Percentiles rank a stretch among this genome's conserved stretches.
Evolutionary conservation across 2,888 invertebrate species (phyloP).

Genomic region (Fragum fragum): DNA sequence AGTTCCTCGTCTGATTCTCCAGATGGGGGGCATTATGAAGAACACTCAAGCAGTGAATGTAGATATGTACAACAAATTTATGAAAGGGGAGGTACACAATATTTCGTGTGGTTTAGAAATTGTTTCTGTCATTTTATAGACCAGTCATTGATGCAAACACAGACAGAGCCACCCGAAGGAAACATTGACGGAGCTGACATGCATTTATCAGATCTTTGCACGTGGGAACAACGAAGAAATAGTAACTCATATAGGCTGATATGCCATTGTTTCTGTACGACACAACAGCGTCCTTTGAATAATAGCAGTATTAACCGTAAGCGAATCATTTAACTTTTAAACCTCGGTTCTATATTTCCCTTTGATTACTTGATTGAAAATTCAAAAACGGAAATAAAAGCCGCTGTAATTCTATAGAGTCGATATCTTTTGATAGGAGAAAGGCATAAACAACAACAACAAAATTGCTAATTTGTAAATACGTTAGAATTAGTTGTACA

Average conservation of each 20-base stretch:
- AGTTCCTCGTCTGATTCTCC: background rate
- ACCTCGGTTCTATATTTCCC: too few relatives aligned
- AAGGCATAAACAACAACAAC: too few relatives aligned
- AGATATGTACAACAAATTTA: background rate
- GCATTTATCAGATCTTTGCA: background rate
- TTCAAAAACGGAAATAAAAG: too few relatives aligned
- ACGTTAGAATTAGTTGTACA: too few relatives aligned
- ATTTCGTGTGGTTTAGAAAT: background rate
- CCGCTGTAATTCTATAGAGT: too few relatives aligned
- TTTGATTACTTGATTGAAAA: too few relatives aligned
- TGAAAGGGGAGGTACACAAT: background rate
- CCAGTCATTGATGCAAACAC: background rate
- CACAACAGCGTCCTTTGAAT: background rate
- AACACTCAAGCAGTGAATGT: background rate
- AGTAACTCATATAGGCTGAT: background rate
- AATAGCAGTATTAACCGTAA: background rate
- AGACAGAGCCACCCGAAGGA: background rate
- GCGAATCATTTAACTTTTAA: too few relatives aligned
- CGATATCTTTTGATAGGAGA: too few relatives aligned
- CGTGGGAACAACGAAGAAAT: background rate
- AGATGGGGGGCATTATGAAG: background rate
- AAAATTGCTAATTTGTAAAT: too few relatives aligned
- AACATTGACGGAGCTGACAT: conserved; percentile 6
- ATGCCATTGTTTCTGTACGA: background rate
- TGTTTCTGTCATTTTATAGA: background rate